These are phyloP conservation scores for Lineus longissimus DNA, from an alignment of 1,140 invertebrate genomes.

Conservation along the genomic window DNA sequence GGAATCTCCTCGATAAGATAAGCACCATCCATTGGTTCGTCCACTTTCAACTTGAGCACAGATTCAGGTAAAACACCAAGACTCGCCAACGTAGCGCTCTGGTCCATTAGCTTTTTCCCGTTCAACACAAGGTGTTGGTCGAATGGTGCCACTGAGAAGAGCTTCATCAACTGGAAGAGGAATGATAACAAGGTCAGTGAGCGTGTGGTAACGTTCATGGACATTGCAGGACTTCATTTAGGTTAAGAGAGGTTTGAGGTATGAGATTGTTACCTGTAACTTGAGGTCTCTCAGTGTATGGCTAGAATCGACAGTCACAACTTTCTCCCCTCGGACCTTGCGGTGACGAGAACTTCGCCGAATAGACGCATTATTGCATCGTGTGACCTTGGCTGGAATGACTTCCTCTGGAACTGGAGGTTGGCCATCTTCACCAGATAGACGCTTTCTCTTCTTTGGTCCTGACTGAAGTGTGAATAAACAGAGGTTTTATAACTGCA, in stretches of 20 bases:
- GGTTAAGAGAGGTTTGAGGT: too few relatives aligned
- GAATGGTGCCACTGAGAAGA: slow-evolving; percentile 55
- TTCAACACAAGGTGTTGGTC: slow-evolving; percentile 57
- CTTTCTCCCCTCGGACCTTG: slow-evolving; percentile 50
- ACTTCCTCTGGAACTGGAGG: slow-evolving; percentile 16
- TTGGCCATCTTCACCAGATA: slow-evolving; percentile 8
- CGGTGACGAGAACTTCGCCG: slow-evolving; percentile 51
- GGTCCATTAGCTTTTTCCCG: slow-evolving; percentile 45
- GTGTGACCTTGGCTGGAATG: too few relatives aligned
- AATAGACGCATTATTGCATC: not conserved
- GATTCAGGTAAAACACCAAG: slow-evolving; percentile 54
- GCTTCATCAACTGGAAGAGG: slow-evolving; percentile 53
- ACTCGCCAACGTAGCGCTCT: slow-evolving; percentile 47
- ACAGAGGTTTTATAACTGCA: slow-evolving; percentile 30
- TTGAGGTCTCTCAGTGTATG: slow-evolving; percentile 13
- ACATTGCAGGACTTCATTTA: too few relatives aligned
- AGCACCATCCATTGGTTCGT: slow-evolving; percentile 33
- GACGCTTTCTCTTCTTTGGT: not conserved
- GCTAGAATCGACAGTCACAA: slow-evolving; percentile 48
- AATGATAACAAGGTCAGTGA: slow-evolving; percentile 15
- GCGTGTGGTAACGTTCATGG: too few relatives aligned
- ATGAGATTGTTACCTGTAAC: slow-evolving; percentile 49
- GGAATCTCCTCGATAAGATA: slow-evolving; percentile 27
- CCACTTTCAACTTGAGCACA: slow-evolving; percentile 55
- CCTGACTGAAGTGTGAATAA: not conserved